phyloP scores from a whole-genome alignment of 2,113 vertebrate genomes.

The Fregetta grallaria region DNA sequence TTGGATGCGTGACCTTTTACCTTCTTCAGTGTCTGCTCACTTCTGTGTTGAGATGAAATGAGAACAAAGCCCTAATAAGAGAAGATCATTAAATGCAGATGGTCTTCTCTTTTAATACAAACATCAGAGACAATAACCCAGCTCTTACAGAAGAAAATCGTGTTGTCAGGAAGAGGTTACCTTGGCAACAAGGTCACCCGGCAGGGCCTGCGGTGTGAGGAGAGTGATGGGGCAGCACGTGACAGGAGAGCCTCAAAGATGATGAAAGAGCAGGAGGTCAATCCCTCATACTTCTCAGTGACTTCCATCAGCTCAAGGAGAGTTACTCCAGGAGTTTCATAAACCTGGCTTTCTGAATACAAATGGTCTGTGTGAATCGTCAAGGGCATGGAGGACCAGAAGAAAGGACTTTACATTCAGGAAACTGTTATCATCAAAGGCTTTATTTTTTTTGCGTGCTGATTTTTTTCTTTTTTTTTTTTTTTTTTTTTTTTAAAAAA shows the following conservation, averaged over 20 bases:
- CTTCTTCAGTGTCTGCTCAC: not conserved
- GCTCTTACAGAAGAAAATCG: fast-evolving
- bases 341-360: constrained; percentile 25
- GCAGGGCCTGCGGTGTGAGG: not conserved
- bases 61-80: not conserved
- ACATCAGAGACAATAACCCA: not conserved
- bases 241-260: not conserved
- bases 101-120: constrained; percentile 6
- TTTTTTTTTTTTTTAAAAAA: not conserved
- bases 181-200: constrained; percentile 23
- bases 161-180: constrained; percentile 10
- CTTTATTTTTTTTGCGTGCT: not conserved
- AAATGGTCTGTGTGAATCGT: not conserved
- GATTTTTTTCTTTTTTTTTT: too few species aligned
- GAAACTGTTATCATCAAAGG: not conserved
- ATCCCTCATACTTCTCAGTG: not conserved
- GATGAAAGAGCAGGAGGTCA: constrained; percentile 36
- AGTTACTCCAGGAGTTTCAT: not conserved
- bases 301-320: not conserved
- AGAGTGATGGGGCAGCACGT: not conserved
- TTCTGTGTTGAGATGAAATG: not conserved
- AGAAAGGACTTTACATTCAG: not conserved
- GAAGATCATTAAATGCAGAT: constrained; percentile 28
- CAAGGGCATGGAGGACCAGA: not conserved
- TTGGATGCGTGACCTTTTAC: not conserved